Evolutionary conservation across 2,888 invertebrate genomes (phyloP), one percentile per base, ranked within the genome.

Genomic region (Eustalomyia histrio): DNA sequence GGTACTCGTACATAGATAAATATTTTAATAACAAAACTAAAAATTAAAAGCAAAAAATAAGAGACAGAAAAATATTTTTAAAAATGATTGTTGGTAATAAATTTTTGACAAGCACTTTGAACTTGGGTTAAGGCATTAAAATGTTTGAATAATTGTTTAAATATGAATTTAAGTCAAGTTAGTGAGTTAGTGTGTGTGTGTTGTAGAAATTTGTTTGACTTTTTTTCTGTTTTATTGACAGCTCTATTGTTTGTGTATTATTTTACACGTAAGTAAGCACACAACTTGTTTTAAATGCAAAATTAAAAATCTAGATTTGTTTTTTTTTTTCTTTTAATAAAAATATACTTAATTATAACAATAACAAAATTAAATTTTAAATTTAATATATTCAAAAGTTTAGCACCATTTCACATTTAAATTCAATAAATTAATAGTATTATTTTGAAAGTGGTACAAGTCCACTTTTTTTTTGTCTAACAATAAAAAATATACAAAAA

Each of bases 101-200:
- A 29, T 18, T 73, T 74, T 72, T 52, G 52, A 72, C 76, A 76
- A 68, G 47, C 80, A 35, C 53, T 80, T 76, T 69, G 80, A 80
- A 80, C 76, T 80, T 80, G 68, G n/a, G 12, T 33, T 29, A 65
- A 18, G 24, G 24, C 58, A 72, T 58, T 76, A 58, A 52, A 43
- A 52, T 18, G 21, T 35, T n/a, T 53, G 5, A 18, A 47, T 35
- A 18, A 67, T 47, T 52, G n/a, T 53, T 75, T 12, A 53, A 53
- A 14, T 39, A 3, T 14, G 39, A 47, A n/a, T 47, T 24, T 18
- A 17, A 21, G 61, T 16, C 43, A 29, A 24, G 21, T 63, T 17
- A 18, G 43, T 64, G 35, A 55, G 61, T 55, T 24, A 61, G 43
- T 58, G 29, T 47, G 68, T 50, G 16, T 24, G 24, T 21, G 35